These are phyloP conservation scores for Cyprinodon brontotheroides DNA, from an alignment of 2,113 vertebrate genomes.

Conservation along the genomic window DNA sequence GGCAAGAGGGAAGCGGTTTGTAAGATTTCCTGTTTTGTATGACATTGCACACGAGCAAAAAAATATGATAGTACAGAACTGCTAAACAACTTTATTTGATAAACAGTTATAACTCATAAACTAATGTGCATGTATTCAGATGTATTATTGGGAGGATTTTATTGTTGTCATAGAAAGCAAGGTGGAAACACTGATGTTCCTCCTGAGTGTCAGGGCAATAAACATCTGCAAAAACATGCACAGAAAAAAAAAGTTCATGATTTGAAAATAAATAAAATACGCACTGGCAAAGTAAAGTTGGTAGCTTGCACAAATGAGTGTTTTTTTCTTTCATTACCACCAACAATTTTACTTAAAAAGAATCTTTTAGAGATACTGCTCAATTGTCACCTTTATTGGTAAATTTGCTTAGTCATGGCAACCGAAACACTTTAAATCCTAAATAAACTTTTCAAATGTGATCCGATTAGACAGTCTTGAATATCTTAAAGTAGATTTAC, in stretches of 20 bases:
- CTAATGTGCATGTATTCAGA: too few relatives aligned
- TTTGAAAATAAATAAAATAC: not conserved
- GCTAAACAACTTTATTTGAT: not conserved
- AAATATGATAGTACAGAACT: not conserved
- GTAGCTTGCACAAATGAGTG: not conserved
- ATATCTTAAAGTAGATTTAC: too few relatives aligned
- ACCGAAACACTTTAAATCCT: too few relatives aligned
- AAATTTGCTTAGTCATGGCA: too few relatives aligned
- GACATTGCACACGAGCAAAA: not conserved
- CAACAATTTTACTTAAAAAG: too few relatives aligned
- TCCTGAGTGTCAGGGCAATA: not conserved
- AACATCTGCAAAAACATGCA: not conserved
- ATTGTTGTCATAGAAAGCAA: not conserved
- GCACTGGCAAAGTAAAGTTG: not conserved
- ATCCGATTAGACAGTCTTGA: too few relatives aligned
- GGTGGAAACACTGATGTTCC: not conserved
- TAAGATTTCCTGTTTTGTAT: not conserved
- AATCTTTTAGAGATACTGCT: too few relatives aligned
- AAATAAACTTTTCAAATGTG: too few relatives aligned
- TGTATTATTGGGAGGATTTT: not conserved
- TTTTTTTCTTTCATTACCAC: too few relatives aligned
- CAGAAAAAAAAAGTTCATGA: not conserved
- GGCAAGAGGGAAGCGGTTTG: not conserved
- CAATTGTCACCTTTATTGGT: too few relatives aligned
- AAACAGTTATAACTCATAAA: too few relatives aligned